Base-by-base conservation (phyloP, 2,888 invertebrate species). In the Heliconius charithonia region DNA sequence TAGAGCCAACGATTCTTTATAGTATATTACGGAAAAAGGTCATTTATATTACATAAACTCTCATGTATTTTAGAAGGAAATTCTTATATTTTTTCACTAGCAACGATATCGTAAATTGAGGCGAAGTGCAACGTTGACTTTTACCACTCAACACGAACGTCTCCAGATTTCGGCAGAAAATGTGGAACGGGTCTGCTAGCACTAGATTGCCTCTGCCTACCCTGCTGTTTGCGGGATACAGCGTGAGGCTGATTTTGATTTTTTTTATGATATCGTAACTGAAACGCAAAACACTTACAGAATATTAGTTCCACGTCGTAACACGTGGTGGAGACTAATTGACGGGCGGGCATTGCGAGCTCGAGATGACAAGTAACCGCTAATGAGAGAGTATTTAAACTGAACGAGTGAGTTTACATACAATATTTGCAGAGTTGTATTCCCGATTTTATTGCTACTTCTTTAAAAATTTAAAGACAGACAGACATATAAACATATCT, bases 321-420 rank as follows among this genome's bases (percentile, higher is more conserved):
- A 59, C 63, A 77, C 77, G 32, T 75, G 51, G 65, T 63, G 65
- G 32, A 76, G 79, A 75, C 78, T 81, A 83, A 83, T 83, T 85
- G 83, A 85, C 84, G 85, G 84, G 69, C 41, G 69, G 84, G 87
- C 85, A 85, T 88, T 87, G 86, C 80, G 82, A 82, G 81, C 84
- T 84, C 82, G 79, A 81, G 84, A 82, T 82, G 80, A 80, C 84
- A 85, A 88, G 86, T 86, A 83, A 83, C 82, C 81, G 79, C 81
- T 88, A 87, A 88, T 84, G 84, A 85, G 83, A 81, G 84, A 85
- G 83, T 82, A 83, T 83, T 82, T 82, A 80, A 82, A 82, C 79
- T 80, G 63, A 37, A 74, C 80, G 76, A 77, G 22, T 59, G 67
- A 67, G 71, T 71, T 71, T 71, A 56, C 56, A 29, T 71, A 71